These are phyloP conservation scores for Orchestia grillus DNA, from an alignment of 1,140 invertebrate species.

Conservation along the genomic window DNA sequence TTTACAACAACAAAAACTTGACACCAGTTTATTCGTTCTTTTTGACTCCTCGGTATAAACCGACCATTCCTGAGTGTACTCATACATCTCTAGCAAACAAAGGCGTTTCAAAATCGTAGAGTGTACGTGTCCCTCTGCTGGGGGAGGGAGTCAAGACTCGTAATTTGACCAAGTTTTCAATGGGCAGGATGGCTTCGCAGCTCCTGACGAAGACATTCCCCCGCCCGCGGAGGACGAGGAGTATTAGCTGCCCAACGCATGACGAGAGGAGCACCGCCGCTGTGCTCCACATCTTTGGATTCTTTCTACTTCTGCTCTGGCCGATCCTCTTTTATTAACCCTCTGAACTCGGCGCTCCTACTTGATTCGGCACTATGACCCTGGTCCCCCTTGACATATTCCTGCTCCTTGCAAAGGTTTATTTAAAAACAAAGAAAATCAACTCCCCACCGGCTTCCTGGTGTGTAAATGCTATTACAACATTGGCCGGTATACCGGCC, in stretches of 20 bases:
- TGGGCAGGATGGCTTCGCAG: slow-evolving; percentile 55
- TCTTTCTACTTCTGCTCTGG: not conserved
- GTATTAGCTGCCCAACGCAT: not conserved
- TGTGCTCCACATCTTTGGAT: not conserved
- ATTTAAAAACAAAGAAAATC: not conserved
- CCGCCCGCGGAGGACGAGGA: slow-evolving; percentile 58
- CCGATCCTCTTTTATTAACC: not conserved
- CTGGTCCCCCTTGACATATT: not conserved
- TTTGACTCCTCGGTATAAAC: too few relatives aligned
- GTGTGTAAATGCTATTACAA: not conserved
- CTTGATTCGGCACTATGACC: not conserved
- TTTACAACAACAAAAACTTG: too few relatives aligned
- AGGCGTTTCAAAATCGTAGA: too few relatives aligned
- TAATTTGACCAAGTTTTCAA: too few relatives aligned
- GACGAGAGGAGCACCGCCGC: not conserved
- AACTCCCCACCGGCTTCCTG: not conserved
- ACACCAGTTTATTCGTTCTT: too few relatives aligned
- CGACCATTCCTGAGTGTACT: too few relatives aligned
- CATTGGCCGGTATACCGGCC: not conserved
- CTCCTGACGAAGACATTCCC: slow-evolving; percentile 58
- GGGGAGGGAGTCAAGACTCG: too few relatives aligned
- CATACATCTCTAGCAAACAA: too few relatives aligned
- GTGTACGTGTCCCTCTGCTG: too few relatives aligned
- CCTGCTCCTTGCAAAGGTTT: not conserved
- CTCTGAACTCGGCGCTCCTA: not conserved